These are phyloP conservation scores for Ligdia adustata DNA, from an alignment of 2,888 invertebrate genomes.

Conservation along the genomic window DNA sequence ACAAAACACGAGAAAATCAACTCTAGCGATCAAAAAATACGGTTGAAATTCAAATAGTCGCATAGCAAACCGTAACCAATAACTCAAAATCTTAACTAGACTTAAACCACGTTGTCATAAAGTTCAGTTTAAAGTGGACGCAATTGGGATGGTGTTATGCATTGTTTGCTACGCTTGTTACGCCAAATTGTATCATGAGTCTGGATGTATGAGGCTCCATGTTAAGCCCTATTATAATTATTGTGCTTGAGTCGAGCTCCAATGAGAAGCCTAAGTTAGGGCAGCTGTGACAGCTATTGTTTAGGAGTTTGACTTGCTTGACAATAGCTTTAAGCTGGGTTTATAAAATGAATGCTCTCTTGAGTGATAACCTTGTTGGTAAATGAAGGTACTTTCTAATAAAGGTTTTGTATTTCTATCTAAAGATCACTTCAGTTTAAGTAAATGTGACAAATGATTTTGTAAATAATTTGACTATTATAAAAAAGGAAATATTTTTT, in stretches of 20 bases:
- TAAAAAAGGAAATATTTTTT: too few relatives aligned
- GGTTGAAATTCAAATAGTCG: conserved; percentile 18
- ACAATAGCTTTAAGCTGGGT: not conserved
- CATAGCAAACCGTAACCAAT: conserved; percentile 4
- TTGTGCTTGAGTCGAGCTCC: conserved; percentile 23
- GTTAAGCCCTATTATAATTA: conserved; percentile 36
- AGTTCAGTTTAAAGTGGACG: conserved; percentile 17
- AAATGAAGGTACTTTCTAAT: not conserved
- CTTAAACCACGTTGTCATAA: conserved; percentile 15
- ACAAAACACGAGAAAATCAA: conserved; percentile 4
- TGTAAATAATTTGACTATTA: too few relatives aligned
- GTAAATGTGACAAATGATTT: too few relatives aligned
- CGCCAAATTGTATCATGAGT: conserved; percentile 40
- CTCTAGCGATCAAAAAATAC: conserved; percentile 13
- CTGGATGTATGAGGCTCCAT: conserved; percentile 34
- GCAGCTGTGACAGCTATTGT: conserved; percentile 9
- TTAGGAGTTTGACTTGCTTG: conserved; percentile 1
- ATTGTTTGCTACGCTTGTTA: conserved; percentile 40
- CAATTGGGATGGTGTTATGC: conserved; percentile 32
- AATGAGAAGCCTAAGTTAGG: conserved; percentile 13
- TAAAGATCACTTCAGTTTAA: too few relatives aligned
- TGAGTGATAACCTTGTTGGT: not conserved
- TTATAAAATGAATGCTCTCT: not conserved
- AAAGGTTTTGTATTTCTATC: not conserved
- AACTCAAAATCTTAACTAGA: conserved; percentile 11